phyloP scores from a whole-genome alignment of 2,113 vertebrate genomes.

The Carassius gibelio region DNA sequence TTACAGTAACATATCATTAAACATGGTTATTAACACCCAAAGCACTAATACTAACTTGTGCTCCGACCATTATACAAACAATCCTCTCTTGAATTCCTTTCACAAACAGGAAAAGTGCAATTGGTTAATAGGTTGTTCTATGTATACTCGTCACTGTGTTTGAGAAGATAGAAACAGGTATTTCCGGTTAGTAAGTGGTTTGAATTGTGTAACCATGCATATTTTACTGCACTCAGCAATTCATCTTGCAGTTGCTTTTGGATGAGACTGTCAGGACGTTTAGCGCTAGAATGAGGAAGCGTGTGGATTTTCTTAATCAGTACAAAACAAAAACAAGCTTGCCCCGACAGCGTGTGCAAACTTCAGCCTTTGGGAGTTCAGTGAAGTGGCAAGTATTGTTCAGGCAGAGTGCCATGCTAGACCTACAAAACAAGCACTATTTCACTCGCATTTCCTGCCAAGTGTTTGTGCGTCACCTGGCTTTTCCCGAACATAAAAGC shows the following conservation, averaged over 20 bases:
- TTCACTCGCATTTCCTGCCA: constrained; percentile 10
- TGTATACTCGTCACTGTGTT: neutral
- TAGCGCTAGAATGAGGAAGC: constrained; percentile 13
- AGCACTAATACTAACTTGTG: constrained; percentile 29
- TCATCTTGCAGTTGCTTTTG: neutral
- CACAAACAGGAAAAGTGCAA: constrained; percentile 17
- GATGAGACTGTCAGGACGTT: neutral
- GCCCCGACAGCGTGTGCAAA: constrained; percentile 43
- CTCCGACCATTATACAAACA: constrained; percentile 37
- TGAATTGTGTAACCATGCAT: neutral
- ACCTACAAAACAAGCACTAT: neutral
- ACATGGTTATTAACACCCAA: constrained; percentile 28
- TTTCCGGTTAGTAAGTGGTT: neutral
- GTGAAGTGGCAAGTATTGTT: constrained; percentile 49
- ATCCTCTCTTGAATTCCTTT: constrained; percentile 33
- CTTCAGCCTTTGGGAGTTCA: constrained; percentile 48
- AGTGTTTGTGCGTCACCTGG: constrained; percentile 22
- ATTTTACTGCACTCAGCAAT: neutral
- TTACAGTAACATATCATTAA: constrained; percentile 5
- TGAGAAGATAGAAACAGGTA: neutral
- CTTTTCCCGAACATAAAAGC: neutral
- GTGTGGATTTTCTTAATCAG: constrained; percentile 22
- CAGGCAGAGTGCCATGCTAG: neutral
- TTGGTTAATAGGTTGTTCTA: neutral
- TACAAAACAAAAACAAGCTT: constrained; percentile 36